Evolutionary conservation across 1,140 invertebrate genomes (phyloP).

Genomic region (Leptinotarsa lineolata): DNA sequence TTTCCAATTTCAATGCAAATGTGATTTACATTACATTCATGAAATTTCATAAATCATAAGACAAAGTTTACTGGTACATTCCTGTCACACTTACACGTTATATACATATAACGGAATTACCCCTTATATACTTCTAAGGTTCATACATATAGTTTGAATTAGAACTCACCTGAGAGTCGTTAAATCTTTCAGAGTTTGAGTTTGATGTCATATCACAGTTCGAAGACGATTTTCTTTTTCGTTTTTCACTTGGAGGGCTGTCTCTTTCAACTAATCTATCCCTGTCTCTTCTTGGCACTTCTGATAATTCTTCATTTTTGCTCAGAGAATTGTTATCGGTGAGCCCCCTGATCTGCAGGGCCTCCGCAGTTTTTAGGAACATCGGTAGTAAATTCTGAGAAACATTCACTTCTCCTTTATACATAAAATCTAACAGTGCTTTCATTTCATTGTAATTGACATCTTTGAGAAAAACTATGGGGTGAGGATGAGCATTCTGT

Average conservation of each 20-base stretch:
- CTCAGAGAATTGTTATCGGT: constrained; percentile 79
- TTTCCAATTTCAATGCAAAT: too few relatives aligned
- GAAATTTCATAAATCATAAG: too few relatives aligned
- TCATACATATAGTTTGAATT: too few relatives aligned
- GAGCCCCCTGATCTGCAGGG: constrained; percentile 86
- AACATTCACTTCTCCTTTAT: constrained; percentile 88
- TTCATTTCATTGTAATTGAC: constrained; percentile 85
- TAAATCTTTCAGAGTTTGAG: constrained; percentile 67
- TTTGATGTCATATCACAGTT: constrained; percentile 72
- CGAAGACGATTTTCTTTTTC: constrained; percentile 71
- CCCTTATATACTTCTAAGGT: too few relatives aligned
- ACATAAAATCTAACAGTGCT: constrained; percentile 87
- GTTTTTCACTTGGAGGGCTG: constrained; percentile 62
- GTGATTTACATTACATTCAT: too few relatives aligned
- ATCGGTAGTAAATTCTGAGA: constrained; percentile 83
- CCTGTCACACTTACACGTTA: too few relatives aligned
- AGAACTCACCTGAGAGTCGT: constrained; percentile 66
- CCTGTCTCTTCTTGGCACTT: constrained; percentile 43
- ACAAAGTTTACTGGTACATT: too few relatives aligned
- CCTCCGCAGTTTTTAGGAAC: constrained; percentile 89
- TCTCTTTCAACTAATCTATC: constrained; percentile 47
- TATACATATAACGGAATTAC: too few relatives aligned
- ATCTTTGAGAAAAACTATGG: constrained; percentile 90
- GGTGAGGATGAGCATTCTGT: constrained; percentile 87
- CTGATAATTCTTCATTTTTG: constrained; percentile 49